These are phyloP conservation scores for Laticauda laticaudata DNA, from an alignment of 2,113 vertebrate species.

Conservation along the genomic window DNA sequence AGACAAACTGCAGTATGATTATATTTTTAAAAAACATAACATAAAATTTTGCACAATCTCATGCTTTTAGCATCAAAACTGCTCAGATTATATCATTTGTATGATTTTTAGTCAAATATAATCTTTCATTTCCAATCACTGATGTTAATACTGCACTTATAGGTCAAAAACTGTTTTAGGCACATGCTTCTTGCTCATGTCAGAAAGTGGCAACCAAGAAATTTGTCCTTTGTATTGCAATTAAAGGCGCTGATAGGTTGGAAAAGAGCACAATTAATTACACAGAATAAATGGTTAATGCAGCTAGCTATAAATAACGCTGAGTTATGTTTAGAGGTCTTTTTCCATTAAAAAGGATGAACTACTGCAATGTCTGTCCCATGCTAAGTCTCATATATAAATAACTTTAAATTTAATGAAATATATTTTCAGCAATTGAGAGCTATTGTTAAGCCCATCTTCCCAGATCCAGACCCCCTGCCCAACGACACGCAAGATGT, in stretches of 20 bases:
- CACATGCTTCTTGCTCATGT: constrained; percentile 1
- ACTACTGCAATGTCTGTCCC: neutral
- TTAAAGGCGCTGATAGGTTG: constrained; percentile 12
- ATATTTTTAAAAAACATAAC: neutral
- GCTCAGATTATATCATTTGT: neutral
- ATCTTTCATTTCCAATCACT: constrained; percentile 15
- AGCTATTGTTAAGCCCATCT: neutral
- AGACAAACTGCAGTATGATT: neutral
- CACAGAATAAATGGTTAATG: neutral
- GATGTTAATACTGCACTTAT: constrained; percentile 13
- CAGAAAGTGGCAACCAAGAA: neutral
- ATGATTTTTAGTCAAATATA: neutral
- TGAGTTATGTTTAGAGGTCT: neutral
- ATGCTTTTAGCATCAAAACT: neutral
- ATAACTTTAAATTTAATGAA: neutral
- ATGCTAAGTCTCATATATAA: neutral
- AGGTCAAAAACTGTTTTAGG: constrained; percentile 20
- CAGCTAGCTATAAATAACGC: neutral
- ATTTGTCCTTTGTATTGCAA: constrained; percentile 4
- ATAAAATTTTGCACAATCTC: neutral
- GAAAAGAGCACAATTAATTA: constrained; percentile 14
- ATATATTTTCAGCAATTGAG: neutral
- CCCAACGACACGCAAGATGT: too few relatives aligned
- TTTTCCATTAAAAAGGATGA: neutral
- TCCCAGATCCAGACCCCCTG: too few relatives aligned